Conservation (phyloP, 2,113 vertebrate species). For the Garra rufa region DNA sequence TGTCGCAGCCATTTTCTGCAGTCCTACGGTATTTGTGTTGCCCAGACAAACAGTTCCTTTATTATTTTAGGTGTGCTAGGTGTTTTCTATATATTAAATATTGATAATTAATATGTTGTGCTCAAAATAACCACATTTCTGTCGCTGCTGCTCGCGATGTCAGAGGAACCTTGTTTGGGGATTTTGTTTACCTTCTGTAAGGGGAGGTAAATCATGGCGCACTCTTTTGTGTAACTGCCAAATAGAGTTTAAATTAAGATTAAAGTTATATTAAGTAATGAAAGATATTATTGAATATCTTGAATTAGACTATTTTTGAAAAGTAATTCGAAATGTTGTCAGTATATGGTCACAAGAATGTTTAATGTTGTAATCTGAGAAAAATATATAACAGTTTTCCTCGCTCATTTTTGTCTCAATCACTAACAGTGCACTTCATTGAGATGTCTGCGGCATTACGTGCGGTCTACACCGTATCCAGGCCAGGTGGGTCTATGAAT, state of each 20-base stretch:
- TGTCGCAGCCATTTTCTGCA: background rate
- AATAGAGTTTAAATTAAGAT: too few relatives aligned
- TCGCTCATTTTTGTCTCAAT: conserved; percentile 28
- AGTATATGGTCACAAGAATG: too few relatives aligned
- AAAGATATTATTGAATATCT: too few relatives aligned
- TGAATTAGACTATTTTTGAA: too few relatives aligned
- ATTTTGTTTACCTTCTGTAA: conserved; percentile 34
- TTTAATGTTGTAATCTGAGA: background rate
- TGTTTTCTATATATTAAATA: background rate
- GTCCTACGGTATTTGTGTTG: background rate
- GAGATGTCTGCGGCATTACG: conserved; percentile 75
- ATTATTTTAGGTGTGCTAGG: background rate
- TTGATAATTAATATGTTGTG: background rate
- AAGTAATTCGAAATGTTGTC: too few relatives aligned
- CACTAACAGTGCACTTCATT: conserved; percentile 25
- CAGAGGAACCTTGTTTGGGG: conserved; percentile 29
- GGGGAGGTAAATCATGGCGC: background rate
- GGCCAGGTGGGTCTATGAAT: conserved; percentile 68
- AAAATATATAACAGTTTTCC: background rate
- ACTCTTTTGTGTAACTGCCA: background rate
- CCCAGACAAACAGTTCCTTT: background rate
- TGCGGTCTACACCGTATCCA: conserved; percentile 68
- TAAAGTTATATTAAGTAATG: too few relatives aligned
- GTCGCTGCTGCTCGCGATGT: background rate
- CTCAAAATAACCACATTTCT: background rate